phyloP scores from a whole-genome alignment of 2,113 vertebrate species.

The Anguilla rostrata region DNA sequence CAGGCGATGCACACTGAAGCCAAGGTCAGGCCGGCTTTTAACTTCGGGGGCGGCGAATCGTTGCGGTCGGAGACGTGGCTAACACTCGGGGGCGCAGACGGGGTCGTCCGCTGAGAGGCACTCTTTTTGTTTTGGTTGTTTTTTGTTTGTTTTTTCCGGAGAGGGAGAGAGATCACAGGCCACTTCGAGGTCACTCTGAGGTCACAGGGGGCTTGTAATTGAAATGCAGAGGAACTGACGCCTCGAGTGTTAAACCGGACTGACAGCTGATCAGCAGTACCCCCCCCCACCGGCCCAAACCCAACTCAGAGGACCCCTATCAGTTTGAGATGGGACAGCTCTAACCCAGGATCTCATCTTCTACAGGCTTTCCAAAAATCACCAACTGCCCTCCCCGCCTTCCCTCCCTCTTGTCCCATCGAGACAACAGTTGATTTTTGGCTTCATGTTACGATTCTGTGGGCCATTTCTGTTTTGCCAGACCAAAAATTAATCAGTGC shows the following conservation, averaged over 20 bases:
- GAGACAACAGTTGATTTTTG: not conserved
- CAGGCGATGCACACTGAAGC: conserved; percentile 64
- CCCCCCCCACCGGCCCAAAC: conserved; percentile 22
- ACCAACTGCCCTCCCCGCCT: too few relatives aligned
- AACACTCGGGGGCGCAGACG: conserved; percentile 70
- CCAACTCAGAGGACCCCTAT: conserved; percentile 37
- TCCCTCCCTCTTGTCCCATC: not conserved
- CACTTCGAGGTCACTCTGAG: conserved; percentile 30
- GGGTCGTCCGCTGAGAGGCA: conserved; percentile 57
- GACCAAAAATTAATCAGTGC: not conserved
- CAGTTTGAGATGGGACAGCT: conserved; percentile 58
- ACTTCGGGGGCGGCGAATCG: conserved; percentile 62
- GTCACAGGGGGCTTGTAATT: conserved; percentile 32
- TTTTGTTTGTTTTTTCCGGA: too few relatives aligned
- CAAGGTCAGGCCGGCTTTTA: conserved; percentile 71
- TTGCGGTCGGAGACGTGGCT: conserved; percentile 59
- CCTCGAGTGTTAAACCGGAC: conserved; percentile 34
- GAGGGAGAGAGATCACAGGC: conserved; percentile 26
- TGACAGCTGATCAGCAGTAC: conserved; percentile 44
- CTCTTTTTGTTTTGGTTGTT: not conserved
- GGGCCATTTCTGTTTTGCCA: not conserved
- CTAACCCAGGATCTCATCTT: conserved; percentile 63
- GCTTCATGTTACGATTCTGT: not conserved
- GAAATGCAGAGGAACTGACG: conserved; percentile 39
- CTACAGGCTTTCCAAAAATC: too few relatives aligned